Evolutionary conservation across 2,888 invertebrate genomes (phyloP).

Genomic region (Tenthredo distinguenda): DNA sequence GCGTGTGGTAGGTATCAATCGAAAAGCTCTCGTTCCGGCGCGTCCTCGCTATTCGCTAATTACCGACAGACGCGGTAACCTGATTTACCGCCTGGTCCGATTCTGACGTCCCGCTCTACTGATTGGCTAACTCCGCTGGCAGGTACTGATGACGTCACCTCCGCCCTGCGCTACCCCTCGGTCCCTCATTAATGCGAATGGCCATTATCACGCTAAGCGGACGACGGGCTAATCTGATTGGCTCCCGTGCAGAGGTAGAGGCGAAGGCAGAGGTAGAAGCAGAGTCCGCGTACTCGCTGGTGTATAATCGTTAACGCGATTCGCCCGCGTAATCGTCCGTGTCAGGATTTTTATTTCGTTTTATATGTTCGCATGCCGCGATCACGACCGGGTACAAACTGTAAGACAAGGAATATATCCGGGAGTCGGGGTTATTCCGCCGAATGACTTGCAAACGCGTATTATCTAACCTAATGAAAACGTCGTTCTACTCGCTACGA

Average conservation of each 20-base stretch:
- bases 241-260: conserved; percentile 16
- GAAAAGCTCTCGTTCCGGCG: conserved; percentile 59
- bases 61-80: conserved; percentile 72
- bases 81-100: conserved; percentile 71
- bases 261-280: background rate
- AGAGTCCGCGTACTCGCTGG: background rate
- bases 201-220: conserved; percentile 60
- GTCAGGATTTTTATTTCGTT: conserved; percentile 32
- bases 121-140: conserved; percentile 65
- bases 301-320: conserved; percentile 41
- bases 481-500: conserved; percentile 53
- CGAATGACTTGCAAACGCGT: conserved; percentile 60
- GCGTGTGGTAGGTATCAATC: background rate
- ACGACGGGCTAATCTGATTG: conserved; percentile 47
- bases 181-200: conserved; percentile 56
- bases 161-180: conserved; percentile 52
- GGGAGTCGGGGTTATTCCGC: background rate
- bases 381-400: background rate
- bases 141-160: conserved; percentile 57
- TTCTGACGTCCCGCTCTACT: conserved; percentile 72
- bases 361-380: background rate
- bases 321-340: conserved; percentile 41
- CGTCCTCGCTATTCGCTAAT: conserved; percentile 75
- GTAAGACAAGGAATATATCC: background rate
- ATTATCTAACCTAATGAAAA: conserved; percentile 71